Base-by-base conservation (phyloP, 2,888 invertebrate species). In the Entomobrya multifasciata region DNA sequence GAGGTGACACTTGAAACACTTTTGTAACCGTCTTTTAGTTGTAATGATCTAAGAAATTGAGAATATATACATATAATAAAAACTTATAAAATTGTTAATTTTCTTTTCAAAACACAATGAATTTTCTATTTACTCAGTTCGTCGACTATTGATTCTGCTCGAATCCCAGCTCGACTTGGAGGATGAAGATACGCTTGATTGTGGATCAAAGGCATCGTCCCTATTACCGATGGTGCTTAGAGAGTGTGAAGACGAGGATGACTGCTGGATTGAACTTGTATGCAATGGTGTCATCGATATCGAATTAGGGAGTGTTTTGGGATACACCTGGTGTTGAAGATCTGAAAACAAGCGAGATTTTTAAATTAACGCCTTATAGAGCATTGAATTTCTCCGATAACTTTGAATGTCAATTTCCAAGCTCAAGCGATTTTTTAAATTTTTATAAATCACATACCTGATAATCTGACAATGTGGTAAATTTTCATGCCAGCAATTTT, bases 1-100 rank as follows among this genome's bases (percentile, higher is more conserved):
- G 87, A 82, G 0, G 87, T 78, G 44, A 82, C 78, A 47, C 82
- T 87, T 0, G 87, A 55, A 15, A 78, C 82, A 57, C 77, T 82
- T 76, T 65, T 74, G 25, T 86, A 86, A 13, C 72, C 44, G 22
- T 86, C 86, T 27, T 76, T 80, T 1, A 86, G 41, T 44, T 86
- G 86, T 5, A 86, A 22, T 4, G 5, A n/a, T 5, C 70, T 70
- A 25, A 0, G 25, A 70, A 15, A 36, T 17, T 41, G 3, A 36
- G 17, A 27, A 62, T 17, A 25, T n/a, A 2, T 10, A 30, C 36
- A 44, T 41, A 0, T 8, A 67, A 22, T 20, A 22, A 67, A 25
- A 11, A 17, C 36, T 30, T 65, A 3, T 0, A 41, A n/a, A 36
- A n/a, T 4, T 65, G 6, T 27, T 10, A n/a, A n/a, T n/a, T n/a